Base-by-base conservation (phyloP, 1,140 invertebrate genomes). In the Diuraphis noxia region DNA sequence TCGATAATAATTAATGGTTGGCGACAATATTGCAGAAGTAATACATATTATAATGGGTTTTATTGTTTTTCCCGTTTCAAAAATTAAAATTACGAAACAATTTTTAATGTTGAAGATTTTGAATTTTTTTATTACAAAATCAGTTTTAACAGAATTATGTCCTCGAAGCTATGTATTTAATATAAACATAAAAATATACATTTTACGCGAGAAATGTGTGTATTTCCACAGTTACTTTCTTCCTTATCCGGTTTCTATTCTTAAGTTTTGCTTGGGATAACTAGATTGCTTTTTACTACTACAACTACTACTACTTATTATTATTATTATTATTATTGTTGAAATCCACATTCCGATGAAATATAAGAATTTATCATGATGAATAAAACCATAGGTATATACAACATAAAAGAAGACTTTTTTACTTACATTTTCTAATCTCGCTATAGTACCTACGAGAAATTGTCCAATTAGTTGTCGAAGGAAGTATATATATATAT, bases 181-280 rank as follows among this genome's bases (percentile, higher is more conserved):
- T 34, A 36, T 38, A 25, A 23, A 38, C 40, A 87, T 4, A 88
- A 40, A 88, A 88, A 88, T 63, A 88, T 40, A 38, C 0, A 40
- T 88, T 88, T 88, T 88, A 63, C 40, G 25, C n/a, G 10, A 88
- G 49, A 63, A 63, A 63, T 63, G 56, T 25, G 19, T 30, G 86
- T 63, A 63, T 88, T 88, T 88, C 25, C 86, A 88, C 86, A 63
- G n/a, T 88, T 52, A 56, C 86, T 88, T 88, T 88, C 86, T 88
- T 88, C 38, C 86, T 63, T 38, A 34, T 88, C 52, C 86, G 49
- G 86, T 88, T 88, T 56, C 23, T 41, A 40, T n/a, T 63, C 25
- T 25, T 41, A 88, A 40, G 34, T 52, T 88, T 88, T 63, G 36
- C 36, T 41, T 21, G 19, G 34, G 25, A 38, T 63, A 40, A 40